phyloP scores from a whole-genome alignment of 1,140 invertebrate species.

The Atopsyche davidsoni region DNA sequence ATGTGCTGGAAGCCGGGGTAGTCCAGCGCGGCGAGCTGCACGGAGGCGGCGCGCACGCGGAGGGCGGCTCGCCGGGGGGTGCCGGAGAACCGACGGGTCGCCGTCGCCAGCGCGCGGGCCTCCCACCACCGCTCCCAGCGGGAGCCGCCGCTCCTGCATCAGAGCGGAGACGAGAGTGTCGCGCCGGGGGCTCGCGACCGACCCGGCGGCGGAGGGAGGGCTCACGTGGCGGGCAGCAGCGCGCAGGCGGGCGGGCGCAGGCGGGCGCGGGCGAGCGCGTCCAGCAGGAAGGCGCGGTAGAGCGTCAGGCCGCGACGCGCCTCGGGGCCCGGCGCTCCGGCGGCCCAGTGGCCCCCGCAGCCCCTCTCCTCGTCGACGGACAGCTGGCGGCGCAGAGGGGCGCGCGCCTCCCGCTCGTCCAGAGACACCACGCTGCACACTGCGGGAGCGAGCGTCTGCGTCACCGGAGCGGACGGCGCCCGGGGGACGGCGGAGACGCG shows the following conservation, averaged over 20 bases:
- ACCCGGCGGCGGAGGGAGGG: too few relatives aligned
- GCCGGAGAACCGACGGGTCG: constrained; percentile 13
- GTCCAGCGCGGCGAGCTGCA: constrained; percentile 26
- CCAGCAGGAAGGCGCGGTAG: constrained; percentile 17
- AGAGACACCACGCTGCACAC: constrained; percentile 26
- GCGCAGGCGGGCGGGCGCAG: constrained; percentile 25
- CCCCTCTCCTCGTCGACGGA: constrained; percentile 28
- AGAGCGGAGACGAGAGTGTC: neutral
- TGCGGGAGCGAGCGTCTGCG: too few relatives aligned
- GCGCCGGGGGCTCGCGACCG: too few relatives aligned
- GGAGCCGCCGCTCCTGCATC: neutral
- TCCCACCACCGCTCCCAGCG: constrained; percentile 23
- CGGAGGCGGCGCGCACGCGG: constrained; percentile 22
- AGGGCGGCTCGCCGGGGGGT: constrained; percentile 26
- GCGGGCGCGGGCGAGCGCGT: neutral
- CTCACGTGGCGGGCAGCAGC: constrained; percentile 14
- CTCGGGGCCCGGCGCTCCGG: constrained; percentile 7
- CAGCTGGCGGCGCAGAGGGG: constrained; percentile 20
- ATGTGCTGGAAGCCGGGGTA: constrained; percentile 28
- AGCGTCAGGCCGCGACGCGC: constrained; percentile 17
- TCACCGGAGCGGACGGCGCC: too few relatives aligned
- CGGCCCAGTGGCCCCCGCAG: constrained; percentile 23
- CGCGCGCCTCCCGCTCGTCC: constrained; percentile 21
- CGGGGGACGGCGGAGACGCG: too few relatives aligned
- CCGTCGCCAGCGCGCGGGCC: constrained; percentile 16